phyloP scores from a whole-genome alignment of 2,888 invertebrate species.

The Drosophila multiciliata region DNA sequence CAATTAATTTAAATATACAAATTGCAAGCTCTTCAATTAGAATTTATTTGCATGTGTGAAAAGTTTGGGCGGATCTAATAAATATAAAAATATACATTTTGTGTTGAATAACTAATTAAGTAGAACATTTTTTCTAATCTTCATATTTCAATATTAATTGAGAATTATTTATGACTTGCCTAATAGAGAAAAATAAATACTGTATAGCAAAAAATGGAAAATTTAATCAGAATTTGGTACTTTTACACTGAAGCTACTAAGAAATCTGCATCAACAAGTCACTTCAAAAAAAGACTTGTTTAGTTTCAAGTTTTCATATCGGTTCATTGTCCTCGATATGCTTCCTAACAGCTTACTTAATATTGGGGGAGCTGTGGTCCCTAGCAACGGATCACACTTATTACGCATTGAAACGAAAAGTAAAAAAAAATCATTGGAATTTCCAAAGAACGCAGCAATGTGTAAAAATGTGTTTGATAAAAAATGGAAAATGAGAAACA shows the following conservation, averaged over 20 bases:
- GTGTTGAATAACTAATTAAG: neutral
- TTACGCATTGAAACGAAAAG: conserved; percentile 38
- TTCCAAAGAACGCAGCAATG: conserved; percentile 44
- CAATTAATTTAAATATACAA: conserved; percentile 22
- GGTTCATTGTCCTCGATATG: neutral
- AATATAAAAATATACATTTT: neutral
- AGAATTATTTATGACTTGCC: neutral
- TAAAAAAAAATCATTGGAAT: conserved; percentile 26
- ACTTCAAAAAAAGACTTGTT: neutral
- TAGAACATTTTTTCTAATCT: neutral
- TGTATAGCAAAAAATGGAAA: neutral
- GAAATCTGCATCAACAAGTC: too few species aligned
- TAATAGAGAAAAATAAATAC: neutral
- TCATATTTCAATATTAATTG: neutral
- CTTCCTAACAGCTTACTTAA: neutral
- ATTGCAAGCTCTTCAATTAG: neutral
- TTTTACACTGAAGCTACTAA: neutral
- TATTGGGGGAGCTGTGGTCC: conserved; percentile 7
- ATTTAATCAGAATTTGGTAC: neutral
- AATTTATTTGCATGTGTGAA: neutral
- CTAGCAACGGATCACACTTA: conserved; percentile 24
- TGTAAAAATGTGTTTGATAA: conserved; percentile 47
- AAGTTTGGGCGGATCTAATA: neutral
- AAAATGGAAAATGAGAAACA: conserved; percentile 32
- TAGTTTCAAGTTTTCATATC: neutral